A percentile compares a stretch with the other conserved stretches of the same genome.
phyloP scores from a whole-genome alignment of 2,113 vertebrate genomes.

The Pelvicachromis taeniatus region DNA sequence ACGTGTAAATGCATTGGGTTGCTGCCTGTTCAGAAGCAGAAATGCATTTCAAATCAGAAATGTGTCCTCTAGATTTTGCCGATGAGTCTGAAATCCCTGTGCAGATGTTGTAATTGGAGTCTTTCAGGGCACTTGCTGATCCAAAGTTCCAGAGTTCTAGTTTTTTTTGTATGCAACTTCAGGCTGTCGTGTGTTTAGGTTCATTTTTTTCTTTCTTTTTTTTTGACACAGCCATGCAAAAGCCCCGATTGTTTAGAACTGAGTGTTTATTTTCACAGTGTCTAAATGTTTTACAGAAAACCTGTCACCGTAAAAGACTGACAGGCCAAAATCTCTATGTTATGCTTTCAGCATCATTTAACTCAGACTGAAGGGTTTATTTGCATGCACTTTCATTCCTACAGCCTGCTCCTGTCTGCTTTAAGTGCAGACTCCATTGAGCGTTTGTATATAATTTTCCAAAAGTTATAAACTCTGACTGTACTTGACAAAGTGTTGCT shows the following conservation, averaged over 20 bases:
- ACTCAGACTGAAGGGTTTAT: slow-evolving; percentile 63
- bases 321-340: slow-evolving; percentile 69
- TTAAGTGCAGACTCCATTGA: slow-evolving; percentile 32
- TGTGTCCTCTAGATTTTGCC: not conserved
- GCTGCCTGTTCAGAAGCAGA: not conserved
- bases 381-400: slow-evolving; percentile 55
- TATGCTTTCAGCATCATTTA: slow-evolving; percentile 76
- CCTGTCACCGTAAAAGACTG: slow-evolving; percentile 66
- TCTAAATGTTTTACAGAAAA: slow-evolving; percentile 71
- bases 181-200: slow-evolving; percentile 51
- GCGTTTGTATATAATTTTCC: slow-evolving; percentile 23
- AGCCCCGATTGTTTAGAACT: slow-evolving; percentile 70
- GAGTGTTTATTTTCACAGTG: slow-evolving; percentile 76
- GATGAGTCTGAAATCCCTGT: slow-evolving; percentile 64
- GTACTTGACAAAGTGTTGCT: not conserved
- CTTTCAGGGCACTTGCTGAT: slow-evolving; percentile 65
- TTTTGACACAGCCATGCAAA: slow-evolving; percentile 42
- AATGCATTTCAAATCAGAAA: not conserved
- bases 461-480: slow-evolving; percentile 35
- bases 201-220: slow-evolving; percentile 43
- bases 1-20: no score
- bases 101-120: slow-evolving; percentile 69
- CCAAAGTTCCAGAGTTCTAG: not conserved
- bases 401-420: slow-evolving; percentile 29
- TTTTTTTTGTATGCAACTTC: slow-evolving; percentile 29